Conservation (phyloP, 2,113 vertebrate species). For the Malurus elegans region DNA sequence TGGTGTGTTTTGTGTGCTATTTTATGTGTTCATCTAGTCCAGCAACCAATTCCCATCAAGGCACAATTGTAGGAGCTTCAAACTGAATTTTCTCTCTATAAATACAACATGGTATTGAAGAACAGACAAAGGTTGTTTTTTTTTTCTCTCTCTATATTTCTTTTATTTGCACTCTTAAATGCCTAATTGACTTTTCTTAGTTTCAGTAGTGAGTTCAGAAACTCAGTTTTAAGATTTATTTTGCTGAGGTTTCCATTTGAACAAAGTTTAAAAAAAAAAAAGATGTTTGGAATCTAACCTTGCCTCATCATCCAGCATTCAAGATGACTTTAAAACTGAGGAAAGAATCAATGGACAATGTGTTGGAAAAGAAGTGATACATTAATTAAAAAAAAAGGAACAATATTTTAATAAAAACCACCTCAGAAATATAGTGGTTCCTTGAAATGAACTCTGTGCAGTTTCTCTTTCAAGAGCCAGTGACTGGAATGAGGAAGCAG, state of each 20-base stretch:
- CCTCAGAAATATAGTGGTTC: neutral
- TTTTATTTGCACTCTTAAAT: neutral
- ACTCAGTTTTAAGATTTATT: neutral
- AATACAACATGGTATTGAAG: neutral
- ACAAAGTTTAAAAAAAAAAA: neutral
- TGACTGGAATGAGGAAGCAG: neutral
- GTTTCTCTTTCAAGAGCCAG: neutral
- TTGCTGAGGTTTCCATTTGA: neutral
- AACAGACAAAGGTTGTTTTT: fast-evolving
- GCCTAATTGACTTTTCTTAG: neutral
- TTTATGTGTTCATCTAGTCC: neutral
- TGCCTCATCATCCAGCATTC: neutral
- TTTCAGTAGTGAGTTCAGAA: neutral
- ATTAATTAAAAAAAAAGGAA: neutral
- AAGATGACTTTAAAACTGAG: neutral
- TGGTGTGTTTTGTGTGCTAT: neutral
- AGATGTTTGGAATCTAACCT: neutral
- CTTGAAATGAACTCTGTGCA: neutral
- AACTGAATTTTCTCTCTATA: neutral
- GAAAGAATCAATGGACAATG: neutral
- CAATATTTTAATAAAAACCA: neutral
- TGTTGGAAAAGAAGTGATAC: neutral
- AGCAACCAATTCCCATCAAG: neutral
- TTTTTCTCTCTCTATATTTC: neutral
- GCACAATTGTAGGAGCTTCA: neutral